A percentile compares a stretch with the other conserved stretches of the same genome.
These are phyloP conservation scores for Ligdia adustata DNA, from an alignment of 2,888 invertebrate genomes.

Conservation along the genomic window DNA sequence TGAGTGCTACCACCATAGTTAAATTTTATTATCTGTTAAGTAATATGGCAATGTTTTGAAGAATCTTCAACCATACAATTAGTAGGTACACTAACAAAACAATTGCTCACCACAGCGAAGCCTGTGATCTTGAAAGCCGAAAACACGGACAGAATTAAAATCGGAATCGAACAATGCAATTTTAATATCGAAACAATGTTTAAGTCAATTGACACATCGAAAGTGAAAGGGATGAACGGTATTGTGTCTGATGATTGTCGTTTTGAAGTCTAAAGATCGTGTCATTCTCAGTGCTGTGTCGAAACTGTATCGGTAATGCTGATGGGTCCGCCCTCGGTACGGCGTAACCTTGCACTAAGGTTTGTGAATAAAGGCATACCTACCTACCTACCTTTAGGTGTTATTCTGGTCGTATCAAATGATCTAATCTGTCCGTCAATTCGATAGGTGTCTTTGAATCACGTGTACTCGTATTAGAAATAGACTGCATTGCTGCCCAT, in stretches of 20 bases:
- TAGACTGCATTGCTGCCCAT: no score
- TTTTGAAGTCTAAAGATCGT: conserved; percentile 67
- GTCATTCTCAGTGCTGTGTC: conserved; percentile 71
- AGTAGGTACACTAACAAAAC: no score
- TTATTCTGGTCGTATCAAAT: neutral
- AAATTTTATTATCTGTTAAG: no score
- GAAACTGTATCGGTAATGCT: conserved; percentile 60
- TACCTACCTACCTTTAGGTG: neutral
- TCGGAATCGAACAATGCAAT: conserved; percentile 25
- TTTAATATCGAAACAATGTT: conserved; percentile 42
- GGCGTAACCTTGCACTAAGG: conserved; percentile 22
- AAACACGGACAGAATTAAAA: conserved; percentile 14
- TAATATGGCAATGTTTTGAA: no score
- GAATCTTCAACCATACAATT: no score
- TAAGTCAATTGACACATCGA: conserved; percentile 69
- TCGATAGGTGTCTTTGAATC: no score
- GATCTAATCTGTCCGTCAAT: neutral
- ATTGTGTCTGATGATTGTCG: conserved; percentile 62
- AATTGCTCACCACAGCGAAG: neutral
- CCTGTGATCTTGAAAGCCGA: conserved; percentile 14
- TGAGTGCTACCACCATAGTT: no score
- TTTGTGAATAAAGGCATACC: neutral
- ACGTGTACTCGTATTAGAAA: no score
- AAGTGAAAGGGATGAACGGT: conserved; percentile 78
- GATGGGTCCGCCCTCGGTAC: conserved; percentile 46